Evolutionary conservation across 1,140 invertebrate species (phyloP), one percentile per base, ranked within the genome.

Genomic region (Atta colombica): DNA sequence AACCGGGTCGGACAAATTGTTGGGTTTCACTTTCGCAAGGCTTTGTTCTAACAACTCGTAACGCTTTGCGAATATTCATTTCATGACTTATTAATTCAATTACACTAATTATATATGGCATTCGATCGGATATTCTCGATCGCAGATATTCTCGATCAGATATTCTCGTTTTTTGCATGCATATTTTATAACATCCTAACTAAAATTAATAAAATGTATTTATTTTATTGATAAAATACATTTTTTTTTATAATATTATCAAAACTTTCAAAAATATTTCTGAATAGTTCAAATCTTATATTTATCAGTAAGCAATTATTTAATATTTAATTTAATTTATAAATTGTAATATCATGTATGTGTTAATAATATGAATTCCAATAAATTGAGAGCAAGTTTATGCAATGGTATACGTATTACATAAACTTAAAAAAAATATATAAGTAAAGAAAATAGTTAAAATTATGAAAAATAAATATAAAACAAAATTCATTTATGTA

Each of bases 1-100:
- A 85, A 78, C 80, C 69, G 55, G 80, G 80, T 84, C 80, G 69
- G 25, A 72, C 80, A 84, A 84, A 84, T 84, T 84, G 80, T 84
- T 55, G 80, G 80, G 69, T 84, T 84, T 84, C 80, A 84, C 80
- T 84, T 84, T 84, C 80, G 45, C 53, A 51, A 84, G 71, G n/a
- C n/a, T 68, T 49, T 60, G 60, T 81, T 25, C 69, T 75, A 69
- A 84, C 69, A 84, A 84, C 55, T 74, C 55, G 80, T 63, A 84
- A 84, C 80, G 69, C 80, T 58, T 84, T 16, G 55, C 69, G 80
- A 58, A 84, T 84, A 75, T 84, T 84, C 55, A 51, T 82, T 72
- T 31, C n/a, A 58, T 63, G 69, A 75, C 69, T 84, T 84, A 84
- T 84, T 84, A 84, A 84, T 84, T 84, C 58, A 84, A 84, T 84